Conservation (phyloP, 1,140 invertebrate species). For the Lepidurus arcticus region DNA sequence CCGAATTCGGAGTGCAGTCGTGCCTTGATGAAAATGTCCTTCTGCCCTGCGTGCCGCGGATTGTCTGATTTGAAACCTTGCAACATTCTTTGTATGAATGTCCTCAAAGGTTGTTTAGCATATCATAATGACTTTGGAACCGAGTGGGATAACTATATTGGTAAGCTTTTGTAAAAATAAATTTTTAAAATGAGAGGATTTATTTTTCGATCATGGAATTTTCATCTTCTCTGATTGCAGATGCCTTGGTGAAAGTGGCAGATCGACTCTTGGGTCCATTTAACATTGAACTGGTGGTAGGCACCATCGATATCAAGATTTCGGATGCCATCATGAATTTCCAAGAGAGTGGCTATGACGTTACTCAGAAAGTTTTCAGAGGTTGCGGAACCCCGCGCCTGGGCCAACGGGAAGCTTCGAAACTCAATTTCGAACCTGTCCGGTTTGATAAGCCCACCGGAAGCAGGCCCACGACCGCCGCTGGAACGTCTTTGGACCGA, state of each 20-base stretch:
- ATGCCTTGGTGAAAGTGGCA: constrained; percentile 70
- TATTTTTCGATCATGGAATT: background rate
- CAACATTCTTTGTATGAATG: constrained; percentile 79
- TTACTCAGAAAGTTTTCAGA: constrained; percentile 70
- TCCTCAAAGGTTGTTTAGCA: constrained; percentile 81
- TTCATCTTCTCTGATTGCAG: constrained; percentile 47
- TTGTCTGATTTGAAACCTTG: constrained; percentile 66
- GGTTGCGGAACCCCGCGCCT: constrained; percentile 72
- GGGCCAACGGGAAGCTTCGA: constrained; percentile 50
- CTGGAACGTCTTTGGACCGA: constrained; percentile 65
- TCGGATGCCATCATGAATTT: constrained; percentile 99
- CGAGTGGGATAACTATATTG: constrained; percentile 87
- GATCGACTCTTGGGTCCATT: constrained; percentile 85
- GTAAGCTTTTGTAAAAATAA: constrained; percentile 50
- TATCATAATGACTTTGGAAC: constrained; percentile 73
- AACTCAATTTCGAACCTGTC: constrained; percentile 47
- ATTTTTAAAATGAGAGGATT: too few relatives aligned
- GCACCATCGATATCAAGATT: constrained; percentile 95
- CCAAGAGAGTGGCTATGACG: constrained; percentile 75
- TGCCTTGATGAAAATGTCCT: constrained; percentile 74
- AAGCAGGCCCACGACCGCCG: constrained; percentile 44
- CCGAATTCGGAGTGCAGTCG: constrained; percentile 64
- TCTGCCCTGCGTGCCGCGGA: constrained; percentile 77
- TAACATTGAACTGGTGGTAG: constrained; percentile 94
- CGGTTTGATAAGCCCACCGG: constrained; percentile 46